Percentiles rank a stretch among this genome's conserved stretches.
Evolutionary conservation across 2,888 invertebrate genomes (phyloP).

Genomic region (Adelognathus sp.): DNA sequence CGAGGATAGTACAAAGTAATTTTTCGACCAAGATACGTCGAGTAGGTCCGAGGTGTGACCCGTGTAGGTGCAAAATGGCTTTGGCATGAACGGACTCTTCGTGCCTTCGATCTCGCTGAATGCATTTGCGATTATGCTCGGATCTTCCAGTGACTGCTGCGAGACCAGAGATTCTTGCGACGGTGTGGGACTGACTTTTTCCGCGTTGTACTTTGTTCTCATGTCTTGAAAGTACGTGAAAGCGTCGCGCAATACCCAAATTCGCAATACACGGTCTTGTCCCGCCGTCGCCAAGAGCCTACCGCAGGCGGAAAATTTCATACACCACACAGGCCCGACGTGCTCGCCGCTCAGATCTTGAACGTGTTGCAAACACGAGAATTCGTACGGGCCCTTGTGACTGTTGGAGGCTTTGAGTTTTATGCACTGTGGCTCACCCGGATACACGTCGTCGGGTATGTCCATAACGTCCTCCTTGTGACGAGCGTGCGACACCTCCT

Average conservation of each 20-base stretch:
- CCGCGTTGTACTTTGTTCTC: constrained; percentile 96
- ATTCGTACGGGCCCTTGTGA: constrained; percentile 98
- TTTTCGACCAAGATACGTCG: constrained; percentile 99
- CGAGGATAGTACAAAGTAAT: constrained; percentile 98
- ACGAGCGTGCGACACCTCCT: constrained; percentile 93
- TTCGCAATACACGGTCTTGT: constrained; percentile 95
- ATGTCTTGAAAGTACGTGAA: constrained; percentile 96
- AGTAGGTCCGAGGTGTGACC: constrained; percentile 98
- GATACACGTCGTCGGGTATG: constrained; percentile 90
- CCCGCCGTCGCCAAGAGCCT: constrained; percentile 97
- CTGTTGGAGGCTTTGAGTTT: constrained; percentile 97
- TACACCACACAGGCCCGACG: constrained; percentile 98
- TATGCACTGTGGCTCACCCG: constrained; percentile 88
- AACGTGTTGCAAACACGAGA: constrained; percentile 94
- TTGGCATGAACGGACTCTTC: constrained; percentile 90
- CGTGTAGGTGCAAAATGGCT: constrained; percentile 95
- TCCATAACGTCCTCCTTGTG: constrained; percentile 94
- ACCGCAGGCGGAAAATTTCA: constrained; percentile 98
- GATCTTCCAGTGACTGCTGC: constrained; percentile 87
- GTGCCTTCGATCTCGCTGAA: constrained; percentile 83
- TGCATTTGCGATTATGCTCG: constrained; percentile 83
- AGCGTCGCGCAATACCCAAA: constrained; percentile 97
- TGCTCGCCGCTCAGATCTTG: constrained; percentile 93
- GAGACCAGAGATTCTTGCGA: constrained; percentile 95
- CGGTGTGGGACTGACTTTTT: constrained; percentile 95